Conservation (phyloP, 2,113 vertebrate species). For the Heterocephalus glaber region DNA sequence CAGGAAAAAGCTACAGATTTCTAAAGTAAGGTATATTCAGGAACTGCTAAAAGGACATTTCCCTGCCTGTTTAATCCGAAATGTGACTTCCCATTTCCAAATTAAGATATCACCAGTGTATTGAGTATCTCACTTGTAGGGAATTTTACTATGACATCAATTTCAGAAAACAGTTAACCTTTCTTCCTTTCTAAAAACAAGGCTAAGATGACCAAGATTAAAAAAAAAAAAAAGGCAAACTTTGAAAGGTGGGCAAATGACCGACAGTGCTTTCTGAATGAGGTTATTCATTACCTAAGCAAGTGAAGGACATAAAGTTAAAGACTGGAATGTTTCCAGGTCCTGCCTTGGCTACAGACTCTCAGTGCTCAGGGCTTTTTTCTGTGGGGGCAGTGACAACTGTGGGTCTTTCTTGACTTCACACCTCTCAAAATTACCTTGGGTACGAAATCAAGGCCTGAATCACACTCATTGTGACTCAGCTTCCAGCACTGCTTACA, state of each 20-base stretch:
- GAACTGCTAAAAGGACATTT: not conserved
- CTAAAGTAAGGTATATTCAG: not conserved
- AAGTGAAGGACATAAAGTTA: not conserved
- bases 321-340: constrained; percentile 51
- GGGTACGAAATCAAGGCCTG: constrained; percentile 59
- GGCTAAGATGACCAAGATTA: constrained; percentile 24
- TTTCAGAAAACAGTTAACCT: constrained; percentile 43
- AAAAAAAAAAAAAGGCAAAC: constrained; percentile 17
- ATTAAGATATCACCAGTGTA: not conserved
- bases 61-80: not conserved
- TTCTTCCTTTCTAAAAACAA: constrained; percentile 28
- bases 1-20: not conserved
- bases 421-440: constrained; percentile 74
- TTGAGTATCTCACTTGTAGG: not conserved
- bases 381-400: constrained; percentile 26
- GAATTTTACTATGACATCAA: not conserved
- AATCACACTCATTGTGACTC: constrained; percentile 68
- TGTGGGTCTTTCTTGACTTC: constrained; percentile 70
- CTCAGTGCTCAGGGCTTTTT: not conserved
- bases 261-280: not conserved
- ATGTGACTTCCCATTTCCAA: constrained; percentile 6
- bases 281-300: constrained; percentile 58
- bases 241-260: constrained; percentile 29
- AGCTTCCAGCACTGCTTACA: constrained; percentile 58
- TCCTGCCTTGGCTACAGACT: constrained; percentile 41